Evolutionary conservation across 1,140 invertebrate genomes (phyloP).

Genomic region (Zaprionus ghesquierei): DNA sequence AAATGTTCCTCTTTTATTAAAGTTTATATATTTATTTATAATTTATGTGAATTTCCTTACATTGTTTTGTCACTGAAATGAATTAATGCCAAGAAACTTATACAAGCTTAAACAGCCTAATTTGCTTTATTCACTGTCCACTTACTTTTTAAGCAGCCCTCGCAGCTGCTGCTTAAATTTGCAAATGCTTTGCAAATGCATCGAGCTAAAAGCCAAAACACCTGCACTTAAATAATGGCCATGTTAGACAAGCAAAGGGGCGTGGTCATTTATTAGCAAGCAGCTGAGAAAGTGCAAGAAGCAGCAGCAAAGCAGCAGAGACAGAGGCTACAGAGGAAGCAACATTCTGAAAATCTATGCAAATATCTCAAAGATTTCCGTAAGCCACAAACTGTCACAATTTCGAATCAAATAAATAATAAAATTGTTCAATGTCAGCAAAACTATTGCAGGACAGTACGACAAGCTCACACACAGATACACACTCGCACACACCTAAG

Average conservation of each 20-base stretch:
- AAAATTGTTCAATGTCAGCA: slow-evolving; percentile 22
- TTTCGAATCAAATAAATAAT: slow-evolving; percentile 28
- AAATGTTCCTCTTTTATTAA: too few species aligned
- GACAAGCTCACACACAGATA: not conserved
- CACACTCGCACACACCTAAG: not conserved
- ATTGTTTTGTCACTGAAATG: too few species aligned
- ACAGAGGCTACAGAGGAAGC: not conserved
- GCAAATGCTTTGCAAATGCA: slow-evolving; percentile 11
- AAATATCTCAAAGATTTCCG: not conserved
- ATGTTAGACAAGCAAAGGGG: not conserved
- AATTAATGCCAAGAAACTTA: too few species aligned
- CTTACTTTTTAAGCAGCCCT: not conserved
- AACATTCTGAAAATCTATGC: not conserved
- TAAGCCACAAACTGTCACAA: slow-evolving; percentile 12
- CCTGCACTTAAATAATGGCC: slow-evolving; percentile 21
- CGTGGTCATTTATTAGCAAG: slow-evolving; percentile 7
- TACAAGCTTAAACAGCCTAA: too few species aligned
- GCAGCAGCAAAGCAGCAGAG: not conserved
- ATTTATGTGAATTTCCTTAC: not conserved
- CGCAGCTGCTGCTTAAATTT: slow-evolving; percentile 2
- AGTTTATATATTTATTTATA: not conserved
- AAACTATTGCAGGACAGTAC: slow-evolving; percentile 15
- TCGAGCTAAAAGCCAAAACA: slow-evolving; percentile 13
- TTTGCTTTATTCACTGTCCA: not conserved
- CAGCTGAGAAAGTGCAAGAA: not conserved